Base-by-base conservation (phyloP, 2,113 vertebrate genomes). In the Dasyprocta punctata region DNA sequence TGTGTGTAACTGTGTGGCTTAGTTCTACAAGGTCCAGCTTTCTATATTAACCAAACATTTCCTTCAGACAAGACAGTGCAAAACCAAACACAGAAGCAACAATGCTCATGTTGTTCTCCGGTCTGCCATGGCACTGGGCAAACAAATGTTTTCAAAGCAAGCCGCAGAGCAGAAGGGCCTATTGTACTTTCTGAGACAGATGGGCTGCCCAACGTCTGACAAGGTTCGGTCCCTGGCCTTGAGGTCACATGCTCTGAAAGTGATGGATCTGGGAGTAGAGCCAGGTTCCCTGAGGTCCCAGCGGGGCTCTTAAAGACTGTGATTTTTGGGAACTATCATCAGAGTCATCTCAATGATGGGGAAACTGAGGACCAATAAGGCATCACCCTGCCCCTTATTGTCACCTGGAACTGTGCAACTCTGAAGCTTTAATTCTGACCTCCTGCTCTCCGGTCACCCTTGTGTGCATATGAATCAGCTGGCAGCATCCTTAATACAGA, bases 381-480 rank as follows among this genome's bases (percentile, higher is more conserved):
- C 19, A 9, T 4, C 26, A 24, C 44, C 38, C 71, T 41, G 41
- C 10, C 78, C 19, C 49, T 33, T 2, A n/a, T n/a, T 52, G 30
- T 61, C 20, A n/a, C 30, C 36, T 14, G 7, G 24, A n/a, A 33
- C 4, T 8, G 14, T 19, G 17, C 28, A 22, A 2, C 4, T n/a
- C 52, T n/a, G 54, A 49, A 73, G 12, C 54, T 36, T 41, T 4
- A 19, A 10, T 67, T 6, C 69, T 13, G 9, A 36, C 56, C 8
- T 14, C 22, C 75, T 5, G 38, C 17, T 20, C 52, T 36, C 19
- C 47, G 12, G 0, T 19, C 2, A 17, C 33, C 44, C 61, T 36
- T 13, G 63, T 38, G 54, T 2, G n/a, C 16, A 0, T 0, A 0
- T 0, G 5, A 28, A 2, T 30, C 60, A 71, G 44, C 41, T 41